Conservation (phyloP, 1,140 invertebrate species). For the honey bee (Apis mellifera) region DNA sequence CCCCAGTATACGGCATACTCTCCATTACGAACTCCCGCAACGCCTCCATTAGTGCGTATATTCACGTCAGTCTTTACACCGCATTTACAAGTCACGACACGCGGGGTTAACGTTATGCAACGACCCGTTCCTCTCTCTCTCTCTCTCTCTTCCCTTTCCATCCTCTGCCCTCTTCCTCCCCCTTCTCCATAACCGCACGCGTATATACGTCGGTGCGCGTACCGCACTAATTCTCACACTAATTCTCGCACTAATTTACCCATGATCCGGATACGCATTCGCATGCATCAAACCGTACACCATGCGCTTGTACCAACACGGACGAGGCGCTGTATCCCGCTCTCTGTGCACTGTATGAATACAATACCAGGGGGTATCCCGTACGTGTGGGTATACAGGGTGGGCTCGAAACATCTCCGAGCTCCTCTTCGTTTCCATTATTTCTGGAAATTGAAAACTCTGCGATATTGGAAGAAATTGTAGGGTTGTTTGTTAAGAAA, state of each 20-base stretch:
- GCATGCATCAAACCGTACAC: constrained; percentile 61
- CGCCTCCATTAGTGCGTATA: constrained; percentile 51
- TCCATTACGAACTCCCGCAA: constrained; percentile 18
- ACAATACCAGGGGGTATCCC: constrained; percentile 17
- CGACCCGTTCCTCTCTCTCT: constrained; percentile 34
- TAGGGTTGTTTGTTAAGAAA: too few relatives aligned
- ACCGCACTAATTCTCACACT: constrained; percentile 60
- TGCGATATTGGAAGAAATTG: too few relatives aligned
- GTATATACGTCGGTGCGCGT: constrained; percentile 34
- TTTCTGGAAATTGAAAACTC: too few relatives aligned
- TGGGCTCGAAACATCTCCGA: not conserved
- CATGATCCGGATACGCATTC: constrained; percentile 60
- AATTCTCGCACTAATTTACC: constrained; percentile 62
- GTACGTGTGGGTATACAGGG: not conserved
- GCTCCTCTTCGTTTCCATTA: too few relatives aligned
- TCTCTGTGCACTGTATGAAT: constrained; percentile 3
- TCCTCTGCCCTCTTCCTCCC: not conserved
- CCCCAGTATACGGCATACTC: not conserved
- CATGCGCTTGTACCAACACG: constrained; percentile 61
- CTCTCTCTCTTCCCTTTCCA: not conserved
- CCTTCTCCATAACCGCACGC: not conserved
- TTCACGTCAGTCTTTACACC: constrained; percentile 48
- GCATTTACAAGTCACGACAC: constrained; percentile 55
- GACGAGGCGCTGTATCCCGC: constrained; percentile 27
- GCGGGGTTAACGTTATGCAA: constrained; percentile 63